Conservation (phyloP, 2,113 vertebrate species). For the Xiphophorus couchianus region DNA sequence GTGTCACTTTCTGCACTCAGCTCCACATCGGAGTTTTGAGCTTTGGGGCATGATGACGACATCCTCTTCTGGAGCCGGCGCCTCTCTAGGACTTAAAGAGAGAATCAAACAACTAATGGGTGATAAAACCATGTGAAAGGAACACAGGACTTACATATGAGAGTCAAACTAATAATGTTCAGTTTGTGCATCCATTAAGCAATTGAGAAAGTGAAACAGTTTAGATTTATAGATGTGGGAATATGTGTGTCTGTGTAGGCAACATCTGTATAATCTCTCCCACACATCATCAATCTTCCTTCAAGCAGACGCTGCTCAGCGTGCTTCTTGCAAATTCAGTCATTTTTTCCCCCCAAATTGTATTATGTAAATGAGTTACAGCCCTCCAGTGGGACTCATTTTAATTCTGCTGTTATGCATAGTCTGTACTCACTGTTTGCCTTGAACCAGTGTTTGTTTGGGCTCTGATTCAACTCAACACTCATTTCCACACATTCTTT, state of each 20-base stretch:
- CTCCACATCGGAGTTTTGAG: constrained; percentile 73
- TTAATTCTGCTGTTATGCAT: constrained; percentile 46
- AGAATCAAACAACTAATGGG: not conserved
- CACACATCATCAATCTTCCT: constrained; percentile 32
- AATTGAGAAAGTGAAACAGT: constrained; percentile 11
- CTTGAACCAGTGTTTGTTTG: constrained; percentile 79
- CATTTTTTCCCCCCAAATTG: constrained; percentile 35
- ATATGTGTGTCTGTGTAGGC: constrained; percentile 4
- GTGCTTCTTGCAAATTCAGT: constrained; percentile 30
- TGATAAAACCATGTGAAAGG: constrained; percentile 29
- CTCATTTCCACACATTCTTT: constrained; percentile 81
- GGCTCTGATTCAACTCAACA: constrained; percentile 63
- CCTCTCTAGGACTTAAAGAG: constrained; percentile 67
- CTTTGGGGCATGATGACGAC: constrained; percentile 36
- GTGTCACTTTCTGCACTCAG: constrained; percentile 80
- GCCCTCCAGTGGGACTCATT: constrained; percentile 58
- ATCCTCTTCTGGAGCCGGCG: constrained; percentile 72
- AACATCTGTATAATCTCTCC: constrained; percentile 31
- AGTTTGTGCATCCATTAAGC: constrained; percentile 8
- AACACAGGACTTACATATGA: constrained; percentile 3
- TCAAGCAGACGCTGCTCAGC: constrained; percentile 33
- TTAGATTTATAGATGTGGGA: not conserved
- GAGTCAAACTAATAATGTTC: constrained; percentile 22
- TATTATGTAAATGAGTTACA: constrained; percentile 66
- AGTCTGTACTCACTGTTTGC: constrained; percentile 80